These are phyloP conservation scores for Pelecanus crispus DNA, from an alignment of 2,113 vertebrate genomes.

Conservation along the genomic window DNA sequence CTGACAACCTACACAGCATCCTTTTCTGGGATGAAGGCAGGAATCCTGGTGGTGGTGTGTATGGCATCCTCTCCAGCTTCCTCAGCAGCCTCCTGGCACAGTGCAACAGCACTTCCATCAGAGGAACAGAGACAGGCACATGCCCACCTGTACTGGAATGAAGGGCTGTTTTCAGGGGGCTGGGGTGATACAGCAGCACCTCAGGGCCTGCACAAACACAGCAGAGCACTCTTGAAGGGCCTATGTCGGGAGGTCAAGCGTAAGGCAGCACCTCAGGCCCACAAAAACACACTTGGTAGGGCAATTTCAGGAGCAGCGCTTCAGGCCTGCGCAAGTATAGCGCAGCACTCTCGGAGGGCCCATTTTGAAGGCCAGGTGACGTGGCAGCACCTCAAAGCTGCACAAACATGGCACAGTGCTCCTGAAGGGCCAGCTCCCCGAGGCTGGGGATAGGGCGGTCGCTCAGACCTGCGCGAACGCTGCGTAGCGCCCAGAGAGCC, in stretches of 20 bases:
- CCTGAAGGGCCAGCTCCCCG: fast-evolving
- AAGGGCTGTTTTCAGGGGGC: neutral
- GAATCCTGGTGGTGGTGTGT: neutral
- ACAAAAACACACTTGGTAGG: neutral
- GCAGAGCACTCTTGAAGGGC: neutral
- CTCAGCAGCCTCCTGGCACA: neutral
- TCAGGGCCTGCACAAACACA: neutral
- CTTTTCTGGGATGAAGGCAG: neutral
- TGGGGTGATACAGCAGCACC: neutral
- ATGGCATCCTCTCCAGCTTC: neutral
- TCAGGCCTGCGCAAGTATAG: neutral
- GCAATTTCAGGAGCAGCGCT: neutral
- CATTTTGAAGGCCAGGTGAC: too few species aligned
- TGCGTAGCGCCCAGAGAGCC: fast-evolving
- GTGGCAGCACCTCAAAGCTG: neutral
- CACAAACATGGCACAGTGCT: fast-evolving
- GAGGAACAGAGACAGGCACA: neutral
- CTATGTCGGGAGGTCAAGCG: fast-evolving
- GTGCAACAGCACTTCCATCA: neutral
- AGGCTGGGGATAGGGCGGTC: fast-evolving
- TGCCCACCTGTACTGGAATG: too few species aligned
- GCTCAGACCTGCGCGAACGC: neutral
- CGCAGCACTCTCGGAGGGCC: fast-evolving
- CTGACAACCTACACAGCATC: neutral
- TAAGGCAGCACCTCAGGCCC: too few species aligned